Conservation (phyloP, 1,140 invertebrate species). For the Drosophila hydei region DNA sequence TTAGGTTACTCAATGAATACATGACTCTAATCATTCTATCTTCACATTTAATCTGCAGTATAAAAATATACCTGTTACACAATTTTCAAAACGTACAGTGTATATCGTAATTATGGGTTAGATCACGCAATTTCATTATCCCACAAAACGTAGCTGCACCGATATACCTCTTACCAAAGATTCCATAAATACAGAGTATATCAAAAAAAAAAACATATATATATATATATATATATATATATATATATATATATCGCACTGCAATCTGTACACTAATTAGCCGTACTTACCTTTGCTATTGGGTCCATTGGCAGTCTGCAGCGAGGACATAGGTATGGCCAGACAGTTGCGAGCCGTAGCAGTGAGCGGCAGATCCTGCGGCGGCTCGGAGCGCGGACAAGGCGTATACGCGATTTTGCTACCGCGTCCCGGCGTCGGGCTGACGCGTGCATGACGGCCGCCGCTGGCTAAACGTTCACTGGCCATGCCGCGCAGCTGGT, state of each 20-base stretch:
- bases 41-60: too few relatives aligned
- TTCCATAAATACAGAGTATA: neutral
- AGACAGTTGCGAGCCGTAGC: slow-evolving; percentile 64
- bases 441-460: slow-evolving; percentile 77
- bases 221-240: too few relatives aligned
- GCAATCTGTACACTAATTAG: slow-evolving; percentile 30
- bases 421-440: slow-evolving; percentile 85
- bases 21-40: too few relatives aligned
- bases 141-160: too few relatives aligned
- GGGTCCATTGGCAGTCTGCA: slow-evolving; percentile 79
- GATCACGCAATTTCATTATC: too few relatives aligned
- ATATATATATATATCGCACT: neutral
- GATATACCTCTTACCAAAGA: neutral
- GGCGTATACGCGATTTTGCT: slow-evolving; percentile 85
- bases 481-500: slow-evolving; percentile 47
- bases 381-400: slow-evolving; percentile 85
- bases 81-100: too few relatives aligned
- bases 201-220: too few relatives aligned
- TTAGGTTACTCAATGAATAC: too few relatives aligned
- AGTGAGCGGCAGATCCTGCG: slow-evolving; percentile 83
- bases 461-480: slow-evolving; percentile 61
- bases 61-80: too few relatives aligned
- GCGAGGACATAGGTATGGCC: slow-evolving; percentile 75
- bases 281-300: slow-evolving; percentile 60
- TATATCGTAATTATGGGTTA: too few relatives aligned